phyloP scores from a whole-genome alignment of 92 coral and sea anemone species.

The Umimayanthus chanpuru region DNA sequence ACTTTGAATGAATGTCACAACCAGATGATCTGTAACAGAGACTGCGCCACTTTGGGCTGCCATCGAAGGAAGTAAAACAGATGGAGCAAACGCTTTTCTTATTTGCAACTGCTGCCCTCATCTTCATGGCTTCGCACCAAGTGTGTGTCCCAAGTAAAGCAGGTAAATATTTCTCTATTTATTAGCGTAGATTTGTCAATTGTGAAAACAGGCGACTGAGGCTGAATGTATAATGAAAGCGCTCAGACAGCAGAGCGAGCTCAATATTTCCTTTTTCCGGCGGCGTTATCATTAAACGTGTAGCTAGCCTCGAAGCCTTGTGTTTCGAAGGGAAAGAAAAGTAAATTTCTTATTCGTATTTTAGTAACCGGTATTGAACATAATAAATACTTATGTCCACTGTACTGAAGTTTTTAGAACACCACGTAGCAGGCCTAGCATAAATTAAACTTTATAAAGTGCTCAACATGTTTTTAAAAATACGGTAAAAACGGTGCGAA shows the following conservation, averaged over 20 bases:
- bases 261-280: not conserved
- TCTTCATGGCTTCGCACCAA: not conserved
- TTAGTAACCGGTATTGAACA: not conserved
- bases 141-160: not conserved
- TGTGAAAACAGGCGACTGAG: not conserved
- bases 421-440: not conserved
- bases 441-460: not conserved
- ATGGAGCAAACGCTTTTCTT: not conserved
- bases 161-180: conserved; percentile 1
- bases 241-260: not conserved
- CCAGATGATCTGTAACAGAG: not conserved
- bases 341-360: not conserved
- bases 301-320: not conserved
- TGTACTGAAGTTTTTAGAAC: not conserved
- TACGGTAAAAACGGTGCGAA: not conserved
- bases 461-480: too few relatives aligned
- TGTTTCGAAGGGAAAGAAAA: not conserved
- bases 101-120: not conserved
- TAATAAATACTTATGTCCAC: not conserved
- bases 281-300: too few relatives aligned
- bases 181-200: not conserved
- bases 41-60: not conserved
- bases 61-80: not conserved
- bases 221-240: not conserved
- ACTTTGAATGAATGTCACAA: not conserved